Evolutionary conservation across 2,797 vertebrate species (phyloP).

Genomic region (Mionectes olivaceus): DNA sequence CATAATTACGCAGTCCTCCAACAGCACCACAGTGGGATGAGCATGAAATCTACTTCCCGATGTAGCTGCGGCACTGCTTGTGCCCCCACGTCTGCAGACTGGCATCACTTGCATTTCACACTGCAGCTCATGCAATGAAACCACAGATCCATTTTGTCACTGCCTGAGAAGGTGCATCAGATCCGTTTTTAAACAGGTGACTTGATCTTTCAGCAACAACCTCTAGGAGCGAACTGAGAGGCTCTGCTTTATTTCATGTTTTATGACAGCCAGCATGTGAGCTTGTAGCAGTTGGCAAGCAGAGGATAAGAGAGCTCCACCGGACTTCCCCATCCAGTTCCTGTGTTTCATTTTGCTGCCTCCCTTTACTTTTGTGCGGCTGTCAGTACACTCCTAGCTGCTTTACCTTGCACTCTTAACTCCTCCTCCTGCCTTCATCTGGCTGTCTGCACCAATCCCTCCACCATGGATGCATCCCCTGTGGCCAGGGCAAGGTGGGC

Average conservation of each 20-base stretch:
- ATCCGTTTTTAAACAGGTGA: background rate
- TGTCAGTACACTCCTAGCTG: background rate
- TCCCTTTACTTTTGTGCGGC: background rate
- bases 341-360: background rate
- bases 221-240: background rate
- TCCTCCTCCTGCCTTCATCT: background rate
- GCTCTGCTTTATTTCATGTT: background rate
- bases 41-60: fast-evolving
- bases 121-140: background rate
- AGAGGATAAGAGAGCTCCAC: background rate
- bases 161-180: background rate
- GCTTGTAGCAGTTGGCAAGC: background rate
- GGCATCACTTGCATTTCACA: background rate
- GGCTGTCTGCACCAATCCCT: background rate
- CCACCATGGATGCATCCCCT: fast-evolving
- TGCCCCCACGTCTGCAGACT: background rate
- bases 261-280: background rate
- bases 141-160: fast-evolving
- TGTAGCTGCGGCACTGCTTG: background rate
- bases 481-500: background rate
- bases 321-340: background rate
- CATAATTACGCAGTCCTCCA: background rate
- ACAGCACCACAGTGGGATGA: fast-evolving
- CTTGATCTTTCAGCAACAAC: background rate
- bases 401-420: background rate